Base-by-base conservation (phyloP, 2,113 vertebrate genomes). In the Ramphastos sulfuratus region DNA sequence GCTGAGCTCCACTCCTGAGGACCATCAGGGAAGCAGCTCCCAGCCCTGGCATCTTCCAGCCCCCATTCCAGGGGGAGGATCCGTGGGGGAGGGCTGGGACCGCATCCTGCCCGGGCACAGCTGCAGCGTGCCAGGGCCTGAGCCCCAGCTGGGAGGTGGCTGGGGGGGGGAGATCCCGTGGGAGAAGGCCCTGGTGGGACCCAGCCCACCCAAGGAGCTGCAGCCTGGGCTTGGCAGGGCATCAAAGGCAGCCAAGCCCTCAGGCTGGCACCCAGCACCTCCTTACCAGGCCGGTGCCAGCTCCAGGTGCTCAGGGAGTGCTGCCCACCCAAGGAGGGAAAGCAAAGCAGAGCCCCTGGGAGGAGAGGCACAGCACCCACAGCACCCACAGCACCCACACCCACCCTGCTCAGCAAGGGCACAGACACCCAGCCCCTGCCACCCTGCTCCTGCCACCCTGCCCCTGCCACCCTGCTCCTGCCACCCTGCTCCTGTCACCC, bases 181-280 rank as follows among this genome's bases (percentile, higher is more conserved):
- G 91, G 93, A 60, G 54, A 35, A 48, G n/a, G 21, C 91, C 20
- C 77, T n/a, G 4, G 54, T 27, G 39, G 56, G 44, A 16, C 16
- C 44, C 73, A 31, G 71, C 28, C 50, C 50, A 23, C 20, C 50
- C 50, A 9, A 10, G 48, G 6, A 61, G 71, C 70, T 15, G 4
- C 74, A 82, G 80, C 67, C 69, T 52, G 69, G 31, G 37, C 85
- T 75, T 94, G 93, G 91, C 93, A 82, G 3, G 55, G 42, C 91
- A 85, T 94, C 85, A 94, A 44, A 96, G 42, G 37, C 27, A 67
- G 46, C 66, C 91, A 89, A 87, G 84, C 19, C 79, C 66, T 60
- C 73, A 66, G 52, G 46, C 61, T 74, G 85, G 65, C 85, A 78
- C 82, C 58, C 66, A 33, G 65, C 70, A 4, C 14, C 33, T 63